Base-by-base conservation (phyloP, 2,113 vertebrate species). In the Canis aureus region DNA sequence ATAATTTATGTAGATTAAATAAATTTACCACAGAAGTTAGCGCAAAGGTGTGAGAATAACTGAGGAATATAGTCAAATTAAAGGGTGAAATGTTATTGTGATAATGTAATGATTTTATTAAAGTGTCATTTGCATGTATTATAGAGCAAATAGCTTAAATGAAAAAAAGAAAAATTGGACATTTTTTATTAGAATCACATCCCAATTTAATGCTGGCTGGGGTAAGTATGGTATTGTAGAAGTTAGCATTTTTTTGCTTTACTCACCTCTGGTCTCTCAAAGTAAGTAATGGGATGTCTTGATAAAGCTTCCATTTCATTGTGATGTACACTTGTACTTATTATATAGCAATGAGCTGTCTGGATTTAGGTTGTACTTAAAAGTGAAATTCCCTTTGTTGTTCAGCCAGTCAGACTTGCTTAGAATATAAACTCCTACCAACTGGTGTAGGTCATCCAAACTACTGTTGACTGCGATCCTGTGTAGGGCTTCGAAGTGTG, bases 1-100 rank as follows among this genome's bases (percentile, higher is more conserved):
- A 78, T 95, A 85, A 90, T 84, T 94, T 97, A 88, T 97, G 89
- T 73, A 94, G 85, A 96, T 96, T 38, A 92, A 97, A 71, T 95
- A 92, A 83, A 89, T 96, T 96, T 92, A 92, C 38, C 90, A 49
- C 62, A 93, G 32, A 92, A 69, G 25, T 92, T 81, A 91, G 49
- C 60, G 11, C 62, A 90, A 93, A 97, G 25, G 20, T 93, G 12
- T 91, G 38, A 89, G 6, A 93, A 35, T 67, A 91, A 91, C 95
- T 38, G 32, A 93, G 71, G 25, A 89, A 93, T 88, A 57, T 69
- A 67, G 22, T 92, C 35, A 91, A 95, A 92, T 95, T 92, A 95
- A 97, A 83, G 32, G n/a, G 27, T 87, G 29, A 87, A 95, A 83
- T 87, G 38, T 32, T 93, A 86, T 35, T 88, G 5, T 97, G 78